Conservation (phyloP, 2,113 vertebrate species). For the Origma solitaria region DNA sequence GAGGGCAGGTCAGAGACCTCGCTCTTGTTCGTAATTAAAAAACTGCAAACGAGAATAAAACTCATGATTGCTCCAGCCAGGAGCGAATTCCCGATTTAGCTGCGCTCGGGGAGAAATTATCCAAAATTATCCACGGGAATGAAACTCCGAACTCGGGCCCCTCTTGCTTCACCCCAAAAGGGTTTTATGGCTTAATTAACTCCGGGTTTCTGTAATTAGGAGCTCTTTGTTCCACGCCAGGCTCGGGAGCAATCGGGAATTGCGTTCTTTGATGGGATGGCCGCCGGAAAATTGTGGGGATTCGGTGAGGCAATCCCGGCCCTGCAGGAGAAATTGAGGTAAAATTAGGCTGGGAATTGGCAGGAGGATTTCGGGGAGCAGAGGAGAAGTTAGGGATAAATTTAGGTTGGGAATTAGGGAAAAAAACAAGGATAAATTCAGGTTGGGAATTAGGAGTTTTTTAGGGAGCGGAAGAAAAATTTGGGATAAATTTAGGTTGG, state of each 20-base stretch:
- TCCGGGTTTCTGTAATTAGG: constrained; percentile 17
- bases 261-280: not conserved
- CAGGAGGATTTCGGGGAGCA: no score
- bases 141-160: not conserved
- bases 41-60: not conserved
- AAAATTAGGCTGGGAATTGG: no score
- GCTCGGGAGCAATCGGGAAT: not conserved
- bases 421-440: no score
- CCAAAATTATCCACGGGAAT: not conserved
- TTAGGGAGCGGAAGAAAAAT: no score
- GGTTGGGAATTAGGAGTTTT: no score
- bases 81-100: not conserved
- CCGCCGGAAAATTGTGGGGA: not conserved
- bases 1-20: no score
- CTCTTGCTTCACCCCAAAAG: not conserved
- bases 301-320: not conserved
- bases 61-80: not conserved
- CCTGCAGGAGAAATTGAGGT: not conserved
- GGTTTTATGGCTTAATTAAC: constrained; percentile 32
- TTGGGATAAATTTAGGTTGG: not conserved
- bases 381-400: no score
- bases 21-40: not conserved
- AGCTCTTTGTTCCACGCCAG: not conserved
- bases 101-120: not conserved
- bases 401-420: no score